These are phyloP conservation scores for Lathronympha strigana DNA, from an alignment of 2,888 invertebrate genomes.

Conservation along the genomic window DNA sequence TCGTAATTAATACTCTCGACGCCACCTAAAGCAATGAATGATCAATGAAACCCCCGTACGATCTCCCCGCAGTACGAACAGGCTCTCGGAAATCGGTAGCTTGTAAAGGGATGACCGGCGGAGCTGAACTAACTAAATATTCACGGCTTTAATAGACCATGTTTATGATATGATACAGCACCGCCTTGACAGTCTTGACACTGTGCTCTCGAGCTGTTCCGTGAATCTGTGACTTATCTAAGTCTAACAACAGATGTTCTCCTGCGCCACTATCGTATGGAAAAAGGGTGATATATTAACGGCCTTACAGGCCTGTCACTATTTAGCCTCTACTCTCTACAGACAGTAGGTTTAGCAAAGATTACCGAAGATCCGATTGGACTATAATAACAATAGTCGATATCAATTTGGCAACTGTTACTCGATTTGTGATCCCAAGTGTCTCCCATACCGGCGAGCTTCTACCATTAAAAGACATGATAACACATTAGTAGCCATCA, in stretches of 20 bases:
- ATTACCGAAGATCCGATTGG: not conserved
- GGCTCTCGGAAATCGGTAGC: slow-evolving; percentile 9
- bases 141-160: not conserved
- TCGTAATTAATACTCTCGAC: not conserved
- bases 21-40: not conserved
- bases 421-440: too few relatives aligned
- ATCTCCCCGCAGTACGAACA: not conserved
- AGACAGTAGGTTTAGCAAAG: too few relatives aligned
- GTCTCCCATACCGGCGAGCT: too few relatives aligned
- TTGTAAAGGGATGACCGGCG: not conserved
- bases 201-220: not conserved
- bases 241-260: too few relatives aligned
- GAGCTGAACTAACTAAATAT: slow-evolving; percentile 8
- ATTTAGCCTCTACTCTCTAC: too few relatives aligned
- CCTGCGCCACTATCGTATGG: too few relatives aligned
- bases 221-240: too few relatives aligned
- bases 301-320: too few relatives aligned
- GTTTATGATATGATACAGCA: not conserved
- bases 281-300: too few relatives aligned
- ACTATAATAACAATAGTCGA: not conserved
- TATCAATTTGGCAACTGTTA: not conserved
- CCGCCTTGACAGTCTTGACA: not conserved
- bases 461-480: too few relatives aligned
- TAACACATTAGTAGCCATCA: too few relatives aligned
- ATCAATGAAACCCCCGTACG: not conserved